Evolutionary conservation across 2,888 invertebrate genomes (phyloP), one percentile per base, ranked within the genome.

Genomic region (Mycalesis mineus): DNA sequence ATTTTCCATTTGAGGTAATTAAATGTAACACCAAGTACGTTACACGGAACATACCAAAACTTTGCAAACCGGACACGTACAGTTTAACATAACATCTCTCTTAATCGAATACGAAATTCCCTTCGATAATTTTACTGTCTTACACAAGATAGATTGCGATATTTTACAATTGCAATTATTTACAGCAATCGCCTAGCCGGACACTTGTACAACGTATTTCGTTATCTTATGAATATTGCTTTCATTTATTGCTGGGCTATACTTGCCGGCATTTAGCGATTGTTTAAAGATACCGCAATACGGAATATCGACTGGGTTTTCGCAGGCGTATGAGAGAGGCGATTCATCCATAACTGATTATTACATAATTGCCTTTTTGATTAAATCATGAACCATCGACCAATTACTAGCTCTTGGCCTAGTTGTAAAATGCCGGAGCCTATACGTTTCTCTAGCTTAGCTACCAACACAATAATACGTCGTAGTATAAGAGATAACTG

Each of bases 241-340:
- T 41, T 41, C 2, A 15, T 17, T 2, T 41, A 41, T 41, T 17
- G 17, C 41, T 41, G 17, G 40, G 41, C 41, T 41, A 9, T 11
- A 5, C 5, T 11, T 9, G 36, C 36, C 11, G 13, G 29, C 14
- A 6, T 17, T 41, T 0, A 42, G 1, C 22, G n/a, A n/a, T n/a
- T n/a, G 14, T 5, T 17, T 6, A 42, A 17, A 42, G 22, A 42
- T 11, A 42, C 11, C 22, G 41, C 41, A 41, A 22, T 22, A 22
- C 22, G 22, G 22, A 13, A 29, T 13, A 13, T 28, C 28, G 14
- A 45, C 29, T 8, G 31, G 31, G 29, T 8, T 31, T 31, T 45
- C 31, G 45, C 31, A 66, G 55, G 60, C 57, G 66, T 64, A 63
- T 57, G 49, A 57, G 47, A 47, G 6, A 47, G 47, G 31, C 15